These are phyloP conservation scores for Sinodicranocentrus sp. DNA, from an alignment of 2,888 invertebrate species.

Conservation along the genomic window DNA sequence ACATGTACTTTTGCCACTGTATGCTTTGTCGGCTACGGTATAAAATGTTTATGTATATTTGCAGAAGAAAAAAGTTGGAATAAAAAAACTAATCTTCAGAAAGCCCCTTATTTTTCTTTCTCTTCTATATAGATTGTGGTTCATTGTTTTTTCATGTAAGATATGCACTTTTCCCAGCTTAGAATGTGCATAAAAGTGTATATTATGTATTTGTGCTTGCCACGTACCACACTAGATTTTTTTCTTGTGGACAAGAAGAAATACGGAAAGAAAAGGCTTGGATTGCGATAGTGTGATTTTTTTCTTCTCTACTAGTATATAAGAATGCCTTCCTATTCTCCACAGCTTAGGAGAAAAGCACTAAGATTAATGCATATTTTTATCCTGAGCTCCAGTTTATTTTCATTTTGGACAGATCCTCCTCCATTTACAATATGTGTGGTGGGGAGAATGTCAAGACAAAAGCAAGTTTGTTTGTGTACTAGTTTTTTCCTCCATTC, in stretches of 20 bases:
- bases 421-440: not conserved
- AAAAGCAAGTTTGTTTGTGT: not conserved
- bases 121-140: not conserved
- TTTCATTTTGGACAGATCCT: not conserved
- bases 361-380: slow-evolving; percentile 13
- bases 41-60: not conserved
- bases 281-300: too few species aligned
- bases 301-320: too few species aligned
- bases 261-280: not conserved
- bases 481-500: not conserved
- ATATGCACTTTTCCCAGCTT: slow-evolving; percentile 1
- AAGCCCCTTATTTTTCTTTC: slow-evolving; percentile 8
- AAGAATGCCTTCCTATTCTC: not conserved
- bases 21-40: not conserved
- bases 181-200: not conserved
- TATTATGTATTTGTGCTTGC: too few species aligned
- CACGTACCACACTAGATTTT: not conserved
- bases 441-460: not conserved
- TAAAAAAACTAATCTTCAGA: slow-evolving; percentile 23
- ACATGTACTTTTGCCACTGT: too few species aligned
- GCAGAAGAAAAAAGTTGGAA: slow-evolving; percentile 7
- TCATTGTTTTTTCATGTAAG: slow-evolving; percentile 13
- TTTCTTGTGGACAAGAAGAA: slow-evolving; percentile 14
- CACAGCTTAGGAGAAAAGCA: not conserved
- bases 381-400: slow-evolving; percentile 3